A percentile compares a stretch with the other conserved stretches of the same genome.
Conservation (phyloP, 2,888 invertebrate genomes). For the Micropterix aruncella region DNA sequence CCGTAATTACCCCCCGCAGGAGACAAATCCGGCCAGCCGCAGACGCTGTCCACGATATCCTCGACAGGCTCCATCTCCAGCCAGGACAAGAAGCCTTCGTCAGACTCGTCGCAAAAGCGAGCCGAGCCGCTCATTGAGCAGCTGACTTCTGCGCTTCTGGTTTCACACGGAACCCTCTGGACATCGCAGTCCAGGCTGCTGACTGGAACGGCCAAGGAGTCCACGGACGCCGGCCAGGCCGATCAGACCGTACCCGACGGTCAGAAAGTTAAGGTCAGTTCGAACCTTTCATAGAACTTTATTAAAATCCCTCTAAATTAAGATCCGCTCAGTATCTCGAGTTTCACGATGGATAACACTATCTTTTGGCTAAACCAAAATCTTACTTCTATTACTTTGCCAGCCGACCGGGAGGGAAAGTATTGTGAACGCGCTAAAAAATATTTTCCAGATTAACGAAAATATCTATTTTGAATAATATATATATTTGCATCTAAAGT, state of each 20-base stretch:
- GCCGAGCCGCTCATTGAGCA: constrained; percentile 33
- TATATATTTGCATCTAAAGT: no score
- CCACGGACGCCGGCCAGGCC: constrained; percentile 16
- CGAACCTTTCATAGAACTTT: no score
- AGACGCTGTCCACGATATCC: constrained; percentile 26
- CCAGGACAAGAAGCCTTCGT: constrained; percentile 25
- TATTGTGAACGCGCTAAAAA: no score
- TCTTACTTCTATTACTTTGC: no score
- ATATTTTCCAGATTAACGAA: no score
- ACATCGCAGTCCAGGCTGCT: background rate
- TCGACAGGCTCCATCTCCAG: constrained; percentile 27
- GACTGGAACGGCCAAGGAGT: constrained; percentile 19
- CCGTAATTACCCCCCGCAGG: no score
- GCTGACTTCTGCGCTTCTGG: constrained; percentile 25
- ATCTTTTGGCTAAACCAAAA: no score
- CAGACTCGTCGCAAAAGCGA: constrained; percentile 28
- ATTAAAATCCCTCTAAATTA: no score
- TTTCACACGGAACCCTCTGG: background rate
- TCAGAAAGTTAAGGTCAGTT: constrained; percentile 14
- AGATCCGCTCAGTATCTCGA: no score
- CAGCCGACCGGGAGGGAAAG: no score
- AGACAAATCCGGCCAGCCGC: constrained; percentile 14
- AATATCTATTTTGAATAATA: no score
- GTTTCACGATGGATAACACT: no score
- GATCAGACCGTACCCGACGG: constrained; percentile 17